Conservation (phyloP, 2,888 invertebrate genomes). For the Aricia artaxerxes region DNA sequence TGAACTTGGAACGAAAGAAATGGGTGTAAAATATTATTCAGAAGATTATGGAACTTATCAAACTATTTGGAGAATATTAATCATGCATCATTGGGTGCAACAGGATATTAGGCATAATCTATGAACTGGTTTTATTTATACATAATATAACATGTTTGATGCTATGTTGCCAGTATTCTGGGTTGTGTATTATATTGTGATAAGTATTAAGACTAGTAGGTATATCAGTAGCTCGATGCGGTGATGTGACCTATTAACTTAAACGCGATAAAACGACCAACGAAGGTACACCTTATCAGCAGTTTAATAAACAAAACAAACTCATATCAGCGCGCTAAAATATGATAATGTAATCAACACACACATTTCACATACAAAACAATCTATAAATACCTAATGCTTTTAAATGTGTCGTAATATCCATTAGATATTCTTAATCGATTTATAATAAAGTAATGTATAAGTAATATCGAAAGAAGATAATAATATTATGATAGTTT, state of each 20-base stretch:
- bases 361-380: neutral
- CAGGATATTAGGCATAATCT: neutral
- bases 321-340: neutral
- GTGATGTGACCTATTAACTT: constrained; percentile 20
- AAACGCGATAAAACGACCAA: neutral
- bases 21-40: neutral
- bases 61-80: neutral
- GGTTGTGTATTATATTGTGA: constrained; percentile 11
- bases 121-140: neutral
- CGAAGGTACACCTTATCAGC: constrained; percentile 28
- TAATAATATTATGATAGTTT: neutral
- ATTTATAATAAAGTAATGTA: neutral
- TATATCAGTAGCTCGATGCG: constrained; percentile 2
- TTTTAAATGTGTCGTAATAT: constrained; percentile 18
- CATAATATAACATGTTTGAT: neutral
- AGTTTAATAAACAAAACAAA: constrained; percentile 7
- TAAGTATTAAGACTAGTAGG: constrained; percentile 23
- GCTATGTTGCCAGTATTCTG: neutral
- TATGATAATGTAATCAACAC: constrained; percentile 8
- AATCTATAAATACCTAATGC: constrained; percentile 14
- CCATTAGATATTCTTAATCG: neutral
- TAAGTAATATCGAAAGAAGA: neutral
- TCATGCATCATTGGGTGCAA: neutral
- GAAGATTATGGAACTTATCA: neutral
- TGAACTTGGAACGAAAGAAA: neutral